Evolutionary conservation across 2,888 invertebrate species (phyloP).

Genomic region (Sepiola atlantica): DNA sequence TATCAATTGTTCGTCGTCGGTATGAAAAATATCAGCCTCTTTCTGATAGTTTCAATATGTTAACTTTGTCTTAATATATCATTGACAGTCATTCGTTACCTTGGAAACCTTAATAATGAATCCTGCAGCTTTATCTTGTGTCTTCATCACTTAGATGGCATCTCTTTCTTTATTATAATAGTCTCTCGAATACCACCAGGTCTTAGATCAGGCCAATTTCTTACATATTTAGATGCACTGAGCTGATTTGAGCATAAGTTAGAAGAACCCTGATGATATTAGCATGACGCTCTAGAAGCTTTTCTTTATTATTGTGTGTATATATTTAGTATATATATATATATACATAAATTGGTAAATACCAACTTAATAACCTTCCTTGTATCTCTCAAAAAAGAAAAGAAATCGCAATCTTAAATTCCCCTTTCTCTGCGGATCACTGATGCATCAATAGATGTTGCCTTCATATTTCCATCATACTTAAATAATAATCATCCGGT

Average conservation of each 20-base stretch:
- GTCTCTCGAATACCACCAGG: not conserved
- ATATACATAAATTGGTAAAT: not conserved
- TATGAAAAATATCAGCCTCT: not conserved
- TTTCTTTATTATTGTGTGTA: not conserved
- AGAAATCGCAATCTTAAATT: constrained; percentile 22
- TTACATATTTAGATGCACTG: not conserved
- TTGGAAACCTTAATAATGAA: not conserved
- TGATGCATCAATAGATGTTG: not conserved
- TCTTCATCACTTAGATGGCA: not conserved
- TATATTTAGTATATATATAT: not conserved
- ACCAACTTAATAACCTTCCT: constrained; percentile 9
- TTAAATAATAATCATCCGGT: not conserved
- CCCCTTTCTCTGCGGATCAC: constrained; percentile 13
- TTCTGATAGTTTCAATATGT: not conserved
- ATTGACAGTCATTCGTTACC: not conserved
- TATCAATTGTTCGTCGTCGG: not conserved
- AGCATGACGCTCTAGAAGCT: not conserved
- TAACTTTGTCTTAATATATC: not conserved
- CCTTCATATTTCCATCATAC: not conserved
- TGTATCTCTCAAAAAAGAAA: not conserved
- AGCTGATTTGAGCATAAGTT: not conserved
- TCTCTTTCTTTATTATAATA: not conserved
- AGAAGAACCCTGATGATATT: not conserved
- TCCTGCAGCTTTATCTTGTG: not conserved
- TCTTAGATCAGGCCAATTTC: not conserved